phyloP scores from a whole-genome alignment of 1,140 invertebrate species.

The Chymomyza costata region DNA sequence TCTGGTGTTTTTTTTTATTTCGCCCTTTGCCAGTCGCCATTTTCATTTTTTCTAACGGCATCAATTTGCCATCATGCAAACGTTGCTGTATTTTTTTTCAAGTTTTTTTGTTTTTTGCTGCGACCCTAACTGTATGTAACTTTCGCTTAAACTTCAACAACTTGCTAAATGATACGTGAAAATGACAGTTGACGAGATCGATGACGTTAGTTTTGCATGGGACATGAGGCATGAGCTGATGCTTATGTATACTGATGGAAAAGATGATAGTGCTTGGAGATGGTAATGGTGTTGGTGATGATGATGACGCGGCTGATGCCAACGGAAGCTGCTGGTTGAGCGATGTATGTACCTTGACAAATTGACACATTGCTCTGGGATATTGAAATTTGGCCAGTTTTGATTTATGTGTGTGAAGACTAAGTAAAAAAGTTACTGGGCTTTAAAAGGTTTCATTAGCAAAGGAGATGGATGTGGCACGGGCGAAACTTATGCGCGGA shows the following conservation, averaged over 20 bases:
- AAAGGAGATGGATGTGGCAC: no score
- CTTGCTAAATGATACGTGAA: slow-evolving; percentile 74
- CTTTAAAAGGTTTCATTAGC: no score
- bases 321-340: slow-evolving; percentile 24
- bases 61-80: no score
- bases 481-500: no score
- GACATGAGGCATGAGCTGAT: slow-evolving; percentile 31
- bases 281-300: slow-evolving; percentile 26
- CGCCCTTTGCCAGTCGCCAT: slow-evolving; percentile 16
- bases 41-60: slow-evolving; percentile 21
- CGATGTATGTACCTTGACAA: slow-evolving; percentile 72
- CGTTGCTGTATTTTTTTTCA: slow-evolving; percentile 13
- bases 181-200: slow-evolving; percentile 74
- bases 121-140: slow-evolving; percentile 47
- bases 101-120: slow-evolving; percentile 30
- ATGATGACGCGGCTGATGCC: slow-evolving; percentile 15
- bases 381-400: slow-evolving; percentile 40
- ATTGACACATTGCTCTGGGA: slow-evolving; percentile 63
- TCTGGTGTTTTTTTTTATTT: slow-evolving; percentile 30
- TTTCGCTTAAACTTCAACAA: slow-evolving; percentile 53
- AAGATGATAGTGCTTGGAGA: slow-evolving; percentile 18
- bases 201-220: slow-evolving; percentile 71
- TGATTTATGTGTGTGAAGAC: slow-evolving; percentile 40
- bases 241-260: slow-evolving; percentile 15
- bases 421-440: slow-evolving; percentile 1